Conservation (phyloP, 2,113 vertebrate genomes). For the Urocolius indicus region DNA sequence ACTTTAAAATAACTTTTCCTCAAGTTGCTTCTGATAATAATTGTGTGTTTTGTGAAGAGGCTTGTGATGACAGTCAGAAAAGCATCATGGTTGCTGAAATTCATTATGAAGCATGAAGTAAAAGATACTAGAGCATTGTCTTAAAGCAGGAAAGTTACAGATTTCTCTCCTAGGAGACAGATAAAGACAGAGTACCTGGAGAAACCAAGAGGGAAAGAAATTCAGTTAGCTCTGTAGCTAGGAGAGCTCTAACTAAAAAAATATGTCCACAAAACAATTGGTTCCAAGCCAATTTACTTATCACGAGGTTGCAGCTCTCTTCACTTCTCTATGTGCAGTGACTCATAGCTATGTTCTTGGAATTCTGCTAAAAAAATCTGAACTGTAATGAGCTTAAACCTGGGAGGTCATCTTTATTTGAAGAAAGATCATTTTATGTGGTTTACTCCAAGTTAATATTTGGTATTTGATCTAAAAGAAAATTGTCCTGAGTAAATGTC, state of each 20-base stretch:
- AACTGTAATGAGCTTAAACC: not conserved
- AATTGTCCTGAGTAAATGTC: not conserved
- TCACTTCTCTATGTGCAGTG: not conserved
- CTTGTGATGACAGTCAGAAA: not conserved
- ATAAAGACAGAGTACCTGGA: not conserved
- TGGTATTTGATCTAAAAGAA: not conserved
- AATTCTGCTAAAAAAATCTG: not conserved
- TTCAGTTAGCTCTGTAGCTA: not conserved
- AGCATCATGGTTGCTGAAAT: not conserved
- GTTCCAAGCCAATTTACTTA: not conserved
- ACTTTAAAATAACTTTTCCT: not conserved
- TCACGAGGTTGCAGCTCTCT: not conserved
- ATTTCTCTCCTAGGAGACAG: not conserved
- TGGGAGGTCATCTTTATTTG: not conserved
- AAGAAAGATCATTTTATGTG: not conserved
- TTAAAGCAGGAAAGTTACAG: not conserved
- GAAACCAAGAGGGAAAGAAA: not conserved
- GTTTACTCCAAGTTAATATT: not conserved
- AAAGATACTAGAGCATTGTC: not conserved
- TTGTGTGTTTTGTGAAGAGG: not conserved
- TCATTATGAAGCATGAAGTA: not conserved
- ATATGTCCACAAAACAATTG: not conserved
- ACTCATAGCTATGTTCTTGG: not conserved
- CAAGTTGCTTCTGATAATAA: not conserved
- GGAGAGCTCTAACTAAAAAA: not conserved